These are phyloP conservation scores for Dasypogon diadema DNA, from an alignment of 2,888 invertebrate genomes.

Conservation along the genomic window DNA sequence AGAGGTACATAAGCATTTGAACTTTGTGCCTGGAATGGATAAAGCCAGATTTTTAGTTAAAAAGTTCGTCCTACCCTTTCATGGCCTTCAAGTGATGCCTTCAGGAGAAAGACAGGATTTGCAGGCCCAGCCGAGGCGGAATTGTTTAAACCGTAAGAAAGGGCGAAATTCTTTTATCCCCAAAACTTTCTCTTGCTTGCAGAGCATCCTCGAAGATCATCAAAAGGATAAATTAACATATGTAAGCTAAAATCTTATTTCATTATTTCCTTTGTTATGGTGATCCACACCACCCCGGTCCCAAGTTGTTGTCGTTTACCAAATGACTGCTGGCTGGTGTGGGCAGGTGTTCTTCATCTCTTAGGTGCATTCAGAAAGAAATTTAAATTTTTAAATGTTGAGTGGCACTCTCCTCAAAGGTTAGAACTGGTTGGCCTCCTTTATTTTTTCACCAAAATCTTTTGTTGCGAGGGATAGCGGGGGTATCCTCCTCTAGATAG, in stretches of 20 bases:
- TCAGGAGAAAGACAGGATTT: background rate
- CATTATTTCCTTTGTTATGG: slow-evolving; percentile 24
- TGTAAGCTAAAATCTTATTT: slow-evolving; percentile 52
- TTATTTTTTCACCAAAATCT: too few species aligned
- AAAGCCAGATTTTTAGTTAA: slow-evolving; percentile 3
- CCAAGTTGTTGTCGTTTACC: slow-evolving; percentile 4
- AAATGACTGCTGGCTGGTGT: background rate
- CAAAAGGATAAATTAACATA: slow-evolving; percentile 55
- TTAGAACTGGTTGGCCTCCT: background rate
- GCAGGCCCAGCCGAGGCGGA: background rate
- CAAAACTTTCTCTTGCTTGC: background rate
- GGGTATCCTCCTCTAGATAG: too few species aligned
- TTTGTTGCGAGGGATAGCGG: too few species aligned
- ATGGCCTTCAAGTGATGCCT: background rate
- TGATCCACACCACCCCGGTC: background rate
- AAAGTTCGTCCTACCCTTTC: background rate
- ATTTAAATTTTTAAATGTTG: background rate
- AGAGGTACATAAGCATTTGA: slow-evolving; percentile 17
- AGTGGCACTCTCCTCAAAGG: background rate
- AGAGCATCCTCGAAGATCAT: slow-evolving; percentile 49
- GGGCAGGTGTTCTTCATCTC: background rate
- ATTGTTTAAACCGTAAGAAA: background rate
- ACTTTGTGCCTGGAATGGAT: background rate
- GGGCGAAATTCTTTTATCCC: background rate
- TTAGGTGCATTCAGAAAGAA: background rate